Percentiles rank a stretch among this genome's conserved stretches.
phyloP scores from a whole-genome alignment of 30 jellyfish, hydroid and myxozoan species.

The Aurelia aurita region DNA sequence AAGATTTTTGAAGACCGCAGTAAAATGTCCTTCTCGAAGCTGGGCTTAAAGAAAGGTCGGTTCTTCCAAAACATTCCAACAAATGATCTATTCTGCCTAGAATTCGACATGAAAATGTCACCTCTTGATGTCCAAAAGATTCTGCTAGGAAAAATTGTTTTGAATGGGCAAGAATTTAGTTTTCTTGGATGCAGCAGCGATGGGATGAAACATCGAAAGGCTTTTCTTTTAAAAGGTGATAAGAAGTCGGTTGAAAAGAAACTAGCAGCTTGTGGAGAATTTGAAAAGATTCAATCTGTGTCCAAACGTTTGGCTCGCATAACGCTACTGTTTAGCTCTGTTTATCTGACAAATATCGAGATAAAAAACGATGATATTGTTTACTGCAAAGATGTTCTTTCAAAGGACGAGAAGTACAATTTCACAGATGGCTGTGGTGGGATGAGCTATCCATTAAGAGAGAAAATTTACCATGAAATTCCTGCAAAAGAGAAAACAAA shows the following conservation, averaged over 20 bases:
- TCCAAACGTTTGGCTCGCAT: constrained; percentile 50
- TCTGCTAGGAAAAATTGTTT: constrained; percentile 5
- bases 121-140: constrained; percentile 39
- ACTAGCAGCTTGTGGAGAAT: constrained; percentile 11
- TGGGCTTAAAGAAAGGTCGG: neutral
- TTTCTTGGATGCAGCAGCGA: constrained; percentile 42
- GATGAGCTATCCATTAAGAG: neutral
- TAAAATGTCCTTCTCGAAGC: neutral
- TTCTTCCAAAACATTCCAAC: neutral
- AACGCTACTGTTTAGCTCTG: constrained; percentile 39
- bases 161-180: constrained; percentile 24
- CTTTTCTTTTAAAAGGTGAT: constrained; percentile 28
- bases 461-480: neutral
- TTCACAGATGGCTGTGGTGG: constrained; percentile 55
- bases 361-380: neutral
- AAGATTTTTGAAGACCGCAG: constrained; percentile 20
- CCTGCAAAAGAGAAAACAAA: constrained; percentile 10
- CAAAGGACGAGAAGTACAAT: constrained; percentile 13
- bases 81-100: constrained; percentile 4
- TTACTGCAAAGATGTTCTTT: neutral
- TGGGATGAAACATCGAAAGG: constrained; percentile 15
- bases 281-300: constrained; percentile 25
- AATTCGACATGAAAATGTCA: constrained; percentile 12
- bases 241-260: neutral
- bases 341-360: constrained; percentile 7